Evolutionary conservation across 2,113 vertebrate genomes (phyloP).

Genomic region (Ciconia maguari): DNA sequence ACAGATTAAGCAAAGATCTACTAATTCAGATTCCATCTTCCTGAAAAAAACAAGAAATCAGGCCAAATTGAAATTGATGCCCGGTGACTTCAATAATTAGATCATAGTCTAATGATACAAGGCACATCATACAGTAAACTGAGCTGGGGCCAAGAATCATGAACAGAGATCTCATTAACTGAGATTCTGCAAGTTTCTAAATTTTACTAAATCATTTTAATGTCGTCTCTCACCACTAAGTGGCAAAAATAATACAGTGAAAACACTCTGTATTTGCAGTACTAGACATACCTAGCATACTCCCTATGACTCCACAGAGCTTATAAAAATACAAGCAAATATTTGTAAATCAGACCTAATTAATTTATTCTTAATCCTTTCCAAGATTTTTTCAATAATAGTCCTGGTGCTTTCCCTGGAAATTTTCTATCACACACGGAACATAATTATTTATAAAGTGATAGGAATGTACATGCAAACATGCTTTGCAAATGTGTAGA

Average conservation of each 20-base stretch:
- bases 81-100: constrained; percentile 23
- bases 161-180: constrained; percentile 44
- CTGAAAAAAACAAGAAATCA: background rate
- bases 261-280: constrained; percentile 29
- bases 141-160: constrained; percentile 8
- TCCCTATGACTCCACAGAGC: background rate
- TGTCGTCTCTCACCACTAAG: constrained; percentile 23
- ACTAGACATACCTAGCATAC: constrained; percentile 12
- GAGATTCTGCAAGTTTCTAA: constrained; percentile 33
- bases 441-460: background rate
- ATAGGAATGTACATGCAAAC: background rate
- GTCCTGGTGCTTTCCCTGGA: background rate
- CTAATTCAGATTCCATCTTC: background rate
- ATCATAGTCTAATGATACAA: constrained; percentile 1
- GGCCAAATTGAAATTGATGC: background rate
- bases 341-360: background rate
- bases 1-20: background rate
- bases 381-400: constrained; percentile 2
- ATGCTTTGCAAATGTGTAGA: background rate
- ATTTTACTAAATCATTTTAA: constrained; percentile 51
- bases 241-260: constrained; percentile 51
- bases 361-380: constrained; percentile 8
- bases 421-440: background rate
- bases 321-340: constrained; percentile 47
- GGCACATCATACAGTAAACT: background rate